phyloP scores from a whole-genome alignment of 2,113 vertebrate species.

The Pygoscelis adeliae region DNA sequence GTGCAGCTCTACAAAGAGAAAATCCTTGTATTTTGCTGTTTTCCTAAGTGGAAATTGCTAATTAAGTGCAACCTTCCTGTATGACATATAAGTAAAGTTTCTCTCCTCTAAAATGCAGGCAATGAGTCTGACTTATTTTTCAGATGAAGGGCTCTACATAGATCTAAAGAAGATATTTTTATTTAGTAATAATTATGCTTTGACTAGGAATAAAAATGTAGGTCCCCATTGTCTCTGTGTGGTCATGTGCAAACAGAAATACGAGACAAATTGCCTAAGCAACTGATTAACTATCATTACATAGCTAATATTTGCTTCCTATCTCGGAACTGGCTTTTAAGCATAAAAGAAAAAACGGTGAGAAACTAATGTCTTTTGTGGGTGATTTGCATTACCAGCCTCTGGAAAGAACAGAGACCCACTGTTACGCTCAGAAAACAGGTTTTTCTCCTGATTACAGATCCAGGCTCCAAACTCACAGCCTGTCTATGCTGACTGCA shows the following conservation, averaged over 20 bases:
- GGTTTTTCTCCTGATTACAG: neutral
- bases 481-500: neutral
- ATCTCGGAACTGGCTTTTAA: neutral
- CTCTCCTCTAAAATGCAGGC: neutral
- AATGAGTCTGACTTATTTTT: neutral
- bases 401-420: constrained; percentile 2
- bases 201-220: neutral
- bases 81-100: neutral
- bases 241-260: neutral
- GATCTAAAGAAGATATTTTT: neutral
- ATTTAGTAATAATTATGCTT: neutral
- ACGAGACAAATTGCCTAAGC: neutral
- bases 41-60: neutral
- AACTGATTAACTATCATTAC: neutral
- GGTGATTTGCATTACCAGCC: neutral
- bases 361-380: neutral
- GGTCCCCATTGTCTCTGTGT: neutral
- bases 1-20: neutral
- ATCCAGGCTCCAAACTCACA: neutral
- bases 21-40: neutral
- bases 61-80: neutral
- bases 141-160: neutral
- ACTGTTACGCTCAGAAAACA: neutral
- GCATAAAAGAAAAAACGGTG: neutral
- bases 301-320: constrained; percentile 50